Percentiles rank a stretch among this genome's conserved stretches.
phyloP scores from a whole-genome alignment of 2,113 vertebrate species.

The Ailuropoda melanoleuca region DNA sequence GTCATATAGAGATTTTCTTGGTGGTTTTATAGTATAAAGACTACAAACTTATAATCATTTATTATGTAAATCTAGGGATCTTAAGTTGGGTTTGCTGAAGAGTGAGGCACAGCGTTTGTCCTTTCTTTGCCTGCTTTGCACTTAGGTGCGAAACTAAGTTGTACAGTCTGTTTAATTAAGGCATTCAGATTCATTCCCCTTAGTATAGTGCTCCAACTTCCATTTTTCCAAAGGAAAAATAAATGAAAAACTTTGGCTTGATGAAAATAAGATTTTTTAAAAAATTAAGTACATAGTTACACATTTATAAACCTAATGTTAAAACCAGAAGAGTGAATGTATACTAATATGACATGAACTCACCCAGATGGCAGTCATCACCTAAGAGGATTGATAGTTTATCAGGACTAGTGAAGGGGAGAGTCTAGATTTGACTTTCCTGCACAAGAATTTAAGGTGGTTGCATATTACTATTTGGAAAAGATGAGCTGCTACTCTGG shows the following conservation, averaged over 20 bases:
- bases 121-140: background rate
- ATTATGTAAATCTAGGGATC: background rate
- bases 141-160: background rate
- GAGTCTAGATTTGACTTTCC: background rate
- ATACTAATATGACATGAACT: background rate
- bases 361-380: background rate
- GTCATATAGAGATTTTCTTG: background rate
- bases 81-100: background rate
- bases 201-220: background rate
- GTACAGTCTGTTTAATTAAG: background rate
- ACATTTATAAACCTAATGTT: background rate
- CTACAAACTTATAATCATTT: background rate
- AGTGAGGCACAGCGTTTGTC: background rate
- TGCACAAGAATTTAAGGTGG: background rate
- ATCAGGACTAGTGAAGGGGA: background rate
- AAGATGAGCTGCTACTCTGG: background rate
- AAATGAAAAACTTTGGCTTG: background rate
- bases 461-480: background rate
- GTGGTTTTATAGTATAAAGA: background rate
- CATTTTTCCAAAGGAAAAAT: conserved; percentile 38
- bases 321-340: background rate
- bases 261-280: background rate
- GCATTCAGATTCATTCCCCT: background rate
- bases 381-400: background rate
- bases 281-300: background rate